Base-by-base conservation (phyloP, 2,113 vertebrate genomes). In the Calonectris borealis region DNA sequence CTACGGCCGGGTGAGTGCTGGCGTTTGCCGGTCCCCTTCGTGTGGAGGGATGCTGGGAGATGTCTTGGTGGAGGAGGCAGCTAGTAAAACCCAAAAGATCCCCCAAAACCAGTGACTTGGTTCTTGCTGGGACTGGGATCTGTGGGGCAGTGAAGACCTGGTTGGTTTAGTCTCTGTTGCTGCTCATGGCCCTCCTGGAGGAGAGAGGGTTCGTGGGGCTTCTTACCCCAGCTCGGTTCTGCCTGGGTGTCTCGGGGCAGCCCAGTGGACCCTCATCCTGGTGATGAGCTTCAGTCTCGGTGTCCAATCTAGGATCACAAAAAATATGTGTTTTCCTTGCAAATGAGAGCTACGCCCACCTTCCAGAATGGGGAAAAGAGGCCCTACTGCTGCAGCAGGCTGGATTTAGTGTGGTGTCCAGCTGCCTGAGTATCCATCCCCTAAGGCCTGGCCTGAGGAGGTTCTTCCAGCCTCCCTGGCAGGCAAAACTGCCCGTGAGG, bases 1-100 rank as follows among this genome's bases (percentile, higher is more conserved):
- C 64, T 99, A 99, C 0, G 99, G 99, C 95, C 97, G 99, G 98
- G 99, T 99, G 92, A 98, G 99, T 94, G 60, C 66, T 32, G 46
- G 2, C 0, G 0, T 11, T 14, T 4, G 6, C 42, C 0, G 9
- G 32, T 34, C 48, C 24, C 11, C 16, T 29, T 42, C 2, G 1
- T 10, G 19, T 46, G 31, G 12, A 19, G 6, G 29, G 42, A 1
- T 29, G 29, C 29, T 42, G 38, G 40, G 60, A 55, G 42, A 25
- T 5, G 3, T 36, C 18, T 40, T 9, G 10, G 10, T 22, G 19
- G 36, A 20, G 11, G 16, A 64, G 68, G 15, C 42, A 38, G 36
- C 36, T 86, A 58, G 26, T 65, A 10, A 60, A 94, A 80, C 27
- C 36, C 13, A 3, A 16, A 57, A 52, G 31, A 7, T 86, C 11